These are phyloP conservation scores for Papilio machaon DNA, from an alignment of 1,140 invertebrate species.

Conservation along the genomic window DNA sequence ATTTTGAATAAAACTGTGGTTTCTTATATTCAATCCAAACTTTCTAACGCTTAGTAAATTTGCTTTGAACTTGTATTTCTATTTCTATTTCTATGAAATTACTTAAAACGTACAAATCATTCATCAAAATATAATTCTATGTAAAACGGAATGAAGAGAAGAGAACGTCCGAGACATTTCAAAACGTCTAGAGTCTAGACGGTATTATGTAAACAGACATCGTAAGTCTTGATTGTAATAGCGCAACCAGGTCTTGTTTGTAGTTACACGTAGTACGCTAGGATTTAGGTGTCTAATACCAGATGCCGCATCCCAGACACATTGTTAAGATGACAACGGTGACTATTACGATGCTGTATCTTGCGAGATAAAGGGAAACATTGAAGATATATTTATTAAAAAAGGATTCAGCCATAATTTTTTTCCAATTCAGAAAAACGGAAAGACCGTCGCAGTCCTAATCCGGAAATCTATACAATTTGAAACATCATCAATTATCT, in stretches of 20 bases:
- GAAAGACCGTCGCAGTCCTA: background rate
- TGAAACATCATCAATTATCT: background rate
- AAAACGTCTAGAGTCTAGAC: conserved; percentile 25
- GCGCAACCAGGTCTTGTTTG: background rate
- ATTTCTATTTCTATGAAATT: background rate
- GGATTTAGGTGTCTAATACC: conserved; percentile 13
- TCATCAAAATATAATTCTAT: conserved; percentile 22
- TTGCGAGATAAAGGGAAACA: background rate
- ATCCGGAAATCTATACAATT: background rate
- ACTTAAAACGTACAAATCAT: conserved; percentile 4
- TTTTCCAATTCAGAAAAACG: background rate
- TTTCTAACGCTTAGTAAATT: background rate
- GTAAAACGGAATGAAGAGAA: conserved; percentile 16
- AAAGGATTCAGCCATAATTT: background rate
- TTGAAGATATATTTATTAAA: background rate
- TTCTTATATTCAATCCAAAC: background rate
- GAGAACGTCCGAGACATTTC: conserved; percentile 18
- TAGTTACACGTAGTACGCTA: conserved; percentile 8
- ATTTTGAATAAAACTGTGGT: background rate
- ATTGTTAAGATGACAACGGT: background rate
- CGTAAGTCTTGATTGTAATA: conserved; percentile 23
- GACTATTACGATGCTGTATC: background rate
- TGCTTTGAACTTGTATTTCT: background rate
- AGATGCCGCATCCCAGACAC: background rate
- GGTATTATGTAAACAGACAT: conserved; percentile 22